phyloP scores from a whole-genome alignment of 2,888 invertebrate species.

The Drosophila phalerata region DNA sequence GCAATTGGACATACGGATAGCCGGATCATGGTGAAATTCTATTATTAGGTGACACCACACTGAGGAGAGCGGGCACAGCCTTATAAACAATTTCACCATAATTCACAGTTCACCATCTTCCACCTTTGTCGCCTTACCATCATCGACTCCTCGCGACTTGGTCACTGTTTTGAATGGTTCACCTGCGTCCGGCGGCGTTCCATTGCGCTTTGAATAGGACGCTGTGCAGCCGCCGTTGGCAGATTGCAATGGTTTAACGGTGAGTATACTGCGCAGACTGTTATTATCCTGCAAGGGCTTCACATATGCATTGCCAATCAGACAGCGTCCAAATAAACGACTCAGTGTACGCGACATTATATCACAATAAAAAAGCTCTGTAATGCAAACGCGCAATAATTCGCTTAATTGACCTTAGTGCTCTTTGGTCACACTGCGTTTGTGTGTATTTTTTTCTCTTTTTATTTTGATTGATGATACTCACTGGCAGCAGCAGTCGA shows the following conservation, averaged over 20 bases:
- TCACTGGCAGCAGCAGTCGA: slow-evolving; percentile 25
- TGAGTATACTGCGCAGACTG: slow-evolving; percentile 14
- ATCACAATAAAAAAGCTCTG: slow-evolving; percentile 57
- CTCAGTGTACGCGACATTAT: slow-evolving; percentile 74
- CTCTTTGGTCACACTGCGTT: slow-evolving; percentile 27
- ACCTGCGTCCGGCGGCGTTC: slow-evolving; percentile 52
- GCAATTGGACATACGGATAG: not conserved
- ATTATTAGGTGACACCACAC: too few species aligned
- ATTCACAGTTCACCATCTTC: slow-evolving; percentile 34
- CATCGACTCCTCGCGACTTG: slow-evolving; percentile 51
- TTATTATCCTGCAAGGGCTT: slow-evolving; percentile 23
- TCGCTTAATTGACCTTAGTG: slow-evolving; percentile 27
- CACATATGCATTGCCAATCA: slow-evolving; percentile 17
- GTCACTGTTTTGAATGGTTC: slow-evolving; percentile 59
- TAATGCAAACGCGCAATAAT: slow-evolving; percentile 47
- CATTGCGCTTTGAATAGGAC: slow-evolving; percentile 65
- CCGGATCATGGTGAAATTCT: not conserved
- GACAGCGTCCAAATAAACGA: slow-evolving; percentile 57
- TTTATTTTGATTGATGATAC: slow-evolving; percentile 19
- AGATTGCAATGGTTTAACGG: slow-evolving; percentile 12
- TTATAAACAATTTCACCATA: not conserved
- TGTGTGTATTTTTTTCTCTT: too few species aligned
- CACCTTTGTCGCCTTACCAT: slow-evolving; percentile 38
- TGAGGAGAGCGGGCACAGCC: too few species aligned
- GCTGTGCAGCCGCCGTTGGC: slow-evolving; percentile 25